Conservation (phyloP, 2,888 invertebrate species). For the Cabera pusaria region DNA sequence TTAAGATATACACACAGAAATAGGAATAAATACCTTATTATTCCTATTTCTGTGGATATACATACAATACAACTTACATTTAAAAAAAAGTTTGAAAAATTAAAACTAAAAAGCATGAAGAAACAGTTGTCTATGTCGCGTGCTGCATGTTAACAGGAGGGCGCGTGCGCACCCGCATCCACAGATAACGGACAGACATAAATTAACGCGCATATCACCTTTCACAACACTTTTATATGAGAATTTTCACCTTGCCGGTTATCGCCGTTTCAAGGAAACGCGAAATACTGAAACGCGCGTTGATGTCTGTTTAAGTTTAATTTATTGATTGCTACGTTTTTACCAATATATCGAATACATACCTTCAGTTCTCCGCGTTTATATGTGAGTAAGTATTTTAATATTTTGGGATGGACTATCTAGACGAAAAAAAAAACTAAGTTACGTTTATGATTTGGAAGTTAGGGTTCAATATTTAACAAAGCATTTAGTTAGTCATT, state of each 20-base stretch:
- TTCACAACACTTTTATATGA: slow-evolving; percentile 67
- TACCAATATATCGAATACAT: too few species aligned
- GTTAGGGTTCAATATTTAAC: too few species aligned
- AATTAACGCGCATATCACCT: slow-evolving; percentile 73
- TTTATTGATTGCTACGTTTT: slow-evolving; percentile 9
- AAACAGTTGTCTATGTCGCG: slow-evolving; percentile 64
- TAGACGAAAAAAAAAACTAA: too few species aligned
- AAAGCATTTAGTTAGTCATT: too few species aligned
- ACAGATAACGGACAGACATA: slow-evolving; percentile 74
- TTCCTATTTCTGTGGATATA: too few species aligned
- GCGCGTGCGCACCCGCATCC: slow-evolving; percentile 76
- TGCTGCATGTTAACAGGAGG: slow-evolving; percentile 64
- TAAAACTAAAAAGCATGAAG: slow-evolving; percentile 36
- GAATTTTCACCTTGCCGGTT: slow-evolving; percentile 74
- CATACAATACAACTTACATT: too few species aligned
- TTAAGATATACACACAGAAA: too few species aligned
- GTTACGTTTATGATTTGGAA: too few species aligned
- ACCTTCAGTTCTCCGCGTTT: too few species aligned
- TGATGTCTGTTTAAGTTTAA: slow-evolving; percentile 28
- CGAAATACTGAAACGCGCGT: slow-evolving; percentile 20
- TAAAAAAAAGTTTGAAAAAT: slow-evolving; percentile 5
- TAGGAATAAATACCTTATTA: too few species aligned
- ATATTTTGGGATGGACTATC: too few species aligned
- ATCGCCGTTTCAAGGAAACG: slow-evolving; percentile 39
- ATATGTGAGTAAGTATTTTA: too few species aligned